Evolutionary conservation across 2,113 vertebrate species (phyloP), one percentile per base, ranked within the genome.

Genomic region (Gorsachius goisagi): DNA sequence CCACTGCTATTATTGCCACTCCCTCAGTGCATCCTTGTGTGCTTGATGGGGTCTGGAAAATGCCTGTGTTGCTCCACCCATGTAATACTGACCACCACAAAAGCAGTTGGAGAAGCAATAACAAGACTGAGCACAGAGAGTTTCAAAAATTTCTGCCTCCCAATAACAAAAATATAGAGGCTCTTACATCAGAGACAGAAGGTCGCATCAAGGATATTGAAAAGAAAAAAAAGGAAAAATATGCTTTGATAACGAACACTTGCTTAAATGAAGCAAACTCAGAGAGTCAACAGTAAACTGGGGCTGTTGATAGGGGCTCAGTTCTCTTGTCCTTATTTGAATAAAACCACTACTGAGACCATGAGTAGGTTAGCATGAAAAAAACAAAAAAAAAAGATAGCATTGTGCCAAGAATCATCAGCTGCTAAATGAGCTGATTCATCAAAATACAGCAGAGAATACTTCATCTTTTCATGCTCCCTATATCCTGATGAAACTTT

Each of bases 1-100:
- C 23, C 60, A 81, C 32, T 41, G 60, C 76, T 59, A 47, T 89
- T 90, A 84, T 91, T 95, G 82, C 47, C 63, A 83, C 22, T 94
- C 69, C 63, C 56, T 89, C 62, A 11, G 10, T 18, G 62, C 23
- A 37, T 93, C 76, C 89, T 75, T 90, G 80, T n/a, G n/a, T 64
- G 44, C 73, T 52, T 53, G 41, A 63, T 71, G 55, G 50, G 52
- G 22, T 49, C 86, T 88, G 83, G 39, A 58, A 95, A 90, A 77
- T 3, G 3, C 2, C 58, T 79, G 5, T 23, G 6, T 68, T 85
- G 14, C 88, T 82, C 90, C 88, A 85, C 85, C 82, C 55, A 58
- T 20, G 8, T 20, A 49, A 84, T 91, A 91, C 1, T 55, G 89
- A 87, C 84, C 87, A n/a, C 50, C 68, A 74, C 84, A 72, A 85